Base-by-base conservation (phyloP, 2,888 invertebrate species). In the Drosophila paucipuncta region DNA sequence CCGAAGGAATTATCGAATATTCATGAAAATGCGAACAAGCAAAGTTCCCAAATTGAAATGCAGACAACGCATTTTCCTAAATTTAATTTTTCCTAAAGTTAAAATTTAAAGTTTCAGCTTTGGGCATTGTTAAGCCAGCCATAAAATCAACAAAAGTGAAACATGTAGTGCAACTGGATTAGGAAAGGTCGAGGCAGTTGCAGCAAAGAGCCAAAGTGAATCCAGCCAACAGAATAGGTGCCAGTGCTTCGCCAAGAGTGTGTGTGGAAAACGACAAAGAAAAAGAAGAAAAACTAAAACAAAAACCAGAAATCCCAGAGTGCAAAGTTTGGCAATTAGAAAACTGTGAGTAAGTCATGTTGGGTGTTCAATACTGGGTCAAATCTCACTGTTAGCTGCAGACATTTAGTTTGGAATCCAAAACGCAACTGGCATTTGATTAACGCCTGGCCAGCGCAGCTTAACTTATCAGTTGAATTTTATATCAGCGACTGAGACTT, bases 291-390 rank as follows among this genome's bases (percentile, higher is more conserved):
- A 47, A 47, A 16, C 22, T n/a, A 53, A 4, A 41, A 25, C 18
- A 39, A 35, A 33, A 68, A 39, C 41, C 41, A n/a, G 30, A 58
- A 43, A 31, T n/a, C 31, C 18, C 31, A 37, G 18, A 53, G 30
- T 2, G 5, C 25, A 60, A 47, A 75, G 77, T 70, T 76, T 28
- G 55, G 7, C 52, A 71, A 76, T 76, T 70, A 71, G 60, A 64
- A 57, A 57, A 31, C 59, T 76, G 76, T 70, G 71, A 70, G 47
- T 16, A 3, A 43, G 33, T 13, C 54, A 68, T 68, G 68, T 68
- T 49, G 28, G 49, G 13, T 10, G 28, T 10, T 16, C 39, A 31
- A 66, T 47, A 28, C 31, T 49, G 18, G 25, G 9, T 18, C 41
- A 53, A 68, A 61, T 58, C 30, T 41, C 47, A 16, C n/a, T 53